phyloP scores from a whole-genome alignment of 2,113 vertebrate genomes.

The Drymodes brunneopygia region DNA sequence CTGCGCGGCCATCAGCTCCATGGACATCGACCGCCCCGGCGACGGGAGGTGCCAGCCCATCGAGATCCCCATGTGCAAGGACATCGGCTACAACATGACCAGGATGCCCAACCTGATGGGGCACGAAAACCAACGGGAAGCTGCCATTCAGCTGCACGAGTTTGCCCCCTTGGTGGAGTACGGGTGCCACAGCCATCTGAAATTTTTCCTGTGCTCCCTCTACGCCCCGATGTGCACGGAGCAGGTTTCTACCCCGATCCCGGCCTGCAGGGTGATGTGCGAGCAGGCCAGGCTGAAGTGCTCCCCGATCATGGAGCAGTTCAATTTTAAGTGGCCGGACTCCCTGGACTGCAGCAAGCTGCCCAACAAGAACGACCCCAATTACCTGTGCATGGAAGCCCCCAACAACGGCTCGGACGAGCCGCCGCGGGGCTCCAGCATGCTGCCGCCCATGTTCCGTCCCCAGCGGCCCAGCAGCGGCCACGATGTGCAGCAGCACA shows the following conservation, averaged over 20 bases:
- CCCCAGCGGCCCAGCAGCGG: conserved; percentile 79
- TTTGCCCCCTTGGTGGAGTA: conserved; percentile 95
- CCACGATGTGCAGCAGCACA: conserved; percentile 76
- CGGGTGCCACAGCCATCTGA: conserved; percentile 91
- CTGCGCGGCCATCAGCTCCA: conserved; percentile 84
- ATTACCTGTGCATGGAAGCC: conserved; percentile 97
- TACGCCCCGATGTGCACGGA: conserved; percentile 98
- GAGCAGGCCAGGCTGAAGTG: conserved; percentile 93
- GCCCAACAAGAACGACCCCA: conserved; percentile 95
- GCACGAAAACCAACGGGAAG: conserved; percentile 91
- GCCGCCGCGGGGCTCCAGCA: conserved; percentile 81
- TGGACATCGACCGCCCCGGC: conserved; percentile 86
- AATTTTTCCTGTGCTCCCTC: conserved; percentile 95
- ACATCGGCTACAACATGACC: conserved; percentile 97
- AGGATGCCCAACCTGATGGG: conserved; percentile 97
- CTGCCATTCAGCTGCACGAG: conserved; percentile 90
- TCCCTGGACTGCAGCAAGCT: conserved; percentile 91
- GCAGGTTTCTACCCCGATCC: conserved; percentile 95
- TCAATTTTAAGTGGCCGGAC: conserved; percentile 93
- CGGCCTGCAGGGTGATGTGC: conserved; percentile 94
- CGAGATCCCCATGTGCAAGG: conserved; percentile 92
- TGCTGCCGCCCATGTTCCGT: conserved; percentile 85
- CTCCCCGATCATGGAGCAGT: conserved; percentile 92
- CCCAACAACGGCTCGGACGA: conserved; percentile 92
- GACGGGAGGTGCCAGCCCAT: conserved; percentile 92